Evolutionary conservation across 2,797 vertebrate genomes (phyloP).

Genomic region (Sebastes alutus): DNA sequence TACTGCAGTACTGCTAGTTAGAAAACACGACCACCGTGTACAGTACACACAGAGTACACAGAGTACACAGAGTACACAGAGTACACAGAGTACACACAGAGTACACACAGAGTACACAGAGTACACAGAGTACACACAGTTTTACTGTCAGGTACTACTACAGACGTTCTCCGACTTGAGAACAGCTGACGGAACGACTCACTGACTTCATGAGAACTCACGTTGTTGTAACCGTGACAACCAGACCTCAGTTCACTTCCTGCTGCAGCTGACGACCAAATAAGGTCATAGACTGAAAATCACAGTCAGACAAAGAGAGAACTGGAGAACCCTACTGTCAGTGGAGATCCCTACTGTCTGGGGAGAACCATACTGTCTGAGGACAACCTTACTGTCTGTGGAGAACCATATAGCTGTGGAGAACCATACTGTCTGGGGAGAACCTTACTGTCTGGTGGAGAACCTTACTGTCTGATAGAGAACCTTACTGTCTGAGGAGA

Average conservation of each 20-base stretch:
- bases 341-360: neutral
- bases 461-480: neutral
- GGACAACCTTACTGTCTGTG: too few species aligned
- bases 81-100: neutral
- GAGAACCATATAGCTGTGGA: too few species aligned
- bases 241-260: conserved; percentile 8
- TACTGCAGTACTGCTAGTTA: neutral
- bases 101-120: too few species aligned
- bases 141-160: neutral
- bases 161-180: neutral
- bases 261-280: conserved; percentile 30
- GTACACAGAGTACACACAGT: neutral
- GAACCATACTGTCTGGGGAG: too few species aligned
- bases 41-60: neutral
- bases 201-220: neutral
- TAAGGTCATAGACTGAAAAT: conserved; percentile 13
- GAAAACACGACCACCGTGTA: neutral
- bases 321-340: neutral
- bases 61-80: too few species aligned
- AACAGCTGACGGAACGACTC: neutral
- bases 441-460: neutral
- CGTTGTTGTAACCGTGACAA: conserved; percentile 7
- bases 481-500: neutral
- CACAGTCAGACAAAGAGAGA: neutral
- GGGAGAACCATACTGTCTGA: too few species aligned